These are phyloP conservation scores for Allochrocebus solatus DNA, from an alignment of 2,797 vertebrate genomes.

Conservation along the genomic window DNA sequence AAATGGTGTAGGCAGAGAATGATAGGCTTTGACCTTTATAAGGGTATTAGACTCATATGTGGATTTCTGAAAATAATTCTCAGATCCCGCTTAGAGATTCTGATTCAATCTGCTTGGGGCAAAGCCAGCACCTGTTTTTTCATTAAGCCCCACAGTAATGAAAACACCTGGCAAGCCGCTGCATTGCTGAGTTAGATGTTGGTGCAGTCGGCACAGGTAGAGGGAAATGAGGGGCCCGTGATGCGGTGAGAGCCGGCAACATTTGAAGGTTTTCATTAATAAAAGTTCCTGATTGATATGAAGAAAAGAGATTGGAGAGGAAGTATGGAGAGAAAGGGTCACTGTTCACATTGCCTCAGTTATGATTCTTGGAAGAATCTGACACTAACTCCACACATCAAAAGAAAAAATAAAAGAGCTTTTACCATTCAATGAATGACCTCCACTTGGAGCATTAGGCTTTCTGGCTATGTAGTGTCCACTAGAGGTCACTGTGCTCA, in stretches of 20 bases:
- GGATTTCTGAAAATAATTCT: background rate
- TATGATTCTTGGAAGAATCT: background rate
- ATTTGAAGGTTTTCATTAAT: background rate
- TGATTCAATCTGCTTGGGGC: no score
- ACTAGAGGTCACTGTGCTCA: slow-evolving; percentile 17
- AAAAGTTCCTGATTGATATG: background rate
- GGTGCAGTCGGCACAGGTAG: background rate
- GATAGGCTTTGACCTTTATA: background rate
- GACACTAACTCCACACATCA: background rate
- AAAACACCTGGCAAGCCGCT: background rate
- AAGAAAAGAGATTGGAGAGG: background rate
- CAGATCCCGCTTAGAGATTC: background rate
- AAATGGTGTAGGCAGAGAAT: background rate
- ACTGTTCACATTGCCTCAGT: background rate
- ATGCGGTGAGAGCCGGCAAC: background rate
- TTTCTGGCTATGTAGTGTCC: background rate
- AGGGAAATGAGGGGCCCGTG: background rate
- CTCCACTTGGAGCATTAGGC: background rate
- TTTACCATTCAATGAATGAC: background rate
- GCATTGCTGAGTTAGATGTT: background rate
- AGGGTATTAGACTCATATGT: background rate
- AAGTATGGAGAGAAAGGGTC: background rate
- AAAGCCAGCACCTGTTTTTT: background rate
- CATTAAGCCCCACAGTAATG: no score
- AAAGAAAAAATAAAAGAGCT: background rate